phyloP scores from a whole-genome alignment of 2,797 vertebrate genomes.

The Cichlasoma orientale region DNA sequence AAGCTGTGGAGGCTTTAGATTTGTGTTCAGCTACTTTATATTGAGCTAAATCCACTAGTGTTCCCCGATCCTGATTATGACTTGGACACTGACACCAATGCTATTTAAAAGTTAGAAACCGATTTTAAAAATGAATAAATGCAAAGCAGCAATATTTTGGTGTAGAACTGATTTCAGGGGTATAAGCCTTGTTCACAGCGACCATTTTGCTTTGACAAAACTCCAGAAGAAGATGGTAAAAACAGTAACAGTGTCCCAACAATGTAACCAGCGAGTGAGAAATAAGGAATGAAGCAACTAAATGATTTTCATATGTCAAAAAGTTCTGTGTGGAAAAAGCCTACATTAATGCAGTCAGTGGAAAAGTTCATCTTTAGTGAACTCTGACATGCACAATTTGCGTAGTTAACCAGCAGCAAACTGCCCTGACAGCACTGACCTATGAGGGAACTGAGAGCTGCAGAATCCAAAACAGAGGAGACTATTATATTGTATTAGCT shows the following conservation, averaged over 20 bases:
- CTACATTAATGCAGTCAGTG: neutral
- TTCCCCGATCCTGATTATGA: no score
- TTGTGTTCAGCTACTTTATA: no score
- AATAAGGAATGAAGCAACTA: neutral
- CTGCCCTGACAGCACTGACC: neutral
- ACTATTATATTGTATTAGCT: neutral
- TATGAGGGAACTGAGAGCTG: conserved; percentile 3
- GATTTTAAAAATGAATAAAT: neutral
- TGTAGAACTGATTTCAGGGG: neutral
- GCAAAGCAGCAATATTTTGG: neutral
- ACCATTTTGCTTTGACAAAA: neutral
- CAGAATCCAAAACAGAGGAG: neutral
- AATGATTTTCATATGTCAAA: neutral
- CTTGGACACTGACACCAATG: no score
- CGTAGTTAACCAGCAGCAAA: neutral
- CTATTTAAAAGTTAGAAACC: neutral
- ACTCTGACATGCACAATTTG: conserved; percentile 9
- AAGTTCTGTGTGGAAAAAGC: neutral
- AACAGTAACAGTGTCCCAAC: neutral
- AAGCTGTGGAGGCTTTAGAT: no score
- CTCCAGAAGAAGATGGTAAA: neutral
- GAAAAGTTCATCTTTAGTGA: conserved; percentile 3
- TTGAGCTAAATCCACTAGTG: no score
- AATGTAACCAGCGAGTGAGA: neutral
- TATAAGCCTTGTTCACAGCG: neutral